Conservation (phyloP, 2,797 vertebrate species). For the Distichodus sexfasciatus region DNA sequence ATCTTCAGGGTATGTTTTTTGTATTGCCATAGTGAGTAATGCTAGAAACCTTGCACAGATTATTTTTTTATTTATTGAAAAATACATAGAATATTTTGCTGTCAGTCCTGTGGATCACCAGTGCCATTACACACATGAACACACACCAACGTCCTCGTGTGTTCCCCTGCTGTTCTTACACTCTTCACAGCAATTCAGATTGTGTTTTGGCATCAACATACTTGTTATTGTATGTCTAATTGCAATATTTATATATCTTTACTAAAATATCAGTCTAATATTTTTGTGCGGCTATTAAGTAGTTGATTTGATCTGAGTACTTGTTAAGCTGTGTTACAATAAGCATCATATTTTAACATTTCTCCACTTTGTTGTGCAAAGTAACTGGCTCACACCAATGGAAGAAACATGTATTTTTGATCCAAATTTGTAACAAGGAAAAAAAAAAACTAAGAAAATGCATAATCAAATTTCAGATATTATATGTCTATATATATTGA, state of each 20-base stretch:
- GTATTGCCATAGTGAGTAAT: conserved; percentile 88
- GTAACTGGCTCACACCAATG: not conserved
- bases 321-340: conserved; percentile 7
- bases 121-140: conserved; percentile 75
- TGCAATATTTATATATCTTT: not conserved
- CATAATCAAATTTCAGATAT: too few relatives aligned
- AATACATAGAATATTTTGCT: conserved; percentile 45
- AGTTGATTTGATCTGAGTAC: not conserved
- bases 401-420: not conserved
- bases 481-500: too few relatives aligned
- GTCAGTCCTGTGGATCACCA: conserved; percentile 62
- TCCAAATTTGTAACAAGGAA: conserved; percentile 8
- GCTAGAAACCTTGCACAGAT: conserved; percentile 85
- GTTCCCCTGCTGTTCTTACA: conserved; percentile 43
- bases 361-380: not conserved
- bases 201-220: not conserved
- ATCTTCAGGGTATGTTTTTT: conserved; percentile 88
- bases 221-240: not conserved
- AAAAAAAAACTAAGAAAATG: not conserved
- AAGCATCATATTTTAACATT: not conserved
- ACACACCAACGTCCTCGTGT: conserved; percentile 61
- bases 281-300: not conserved
- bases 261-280: not conserved
- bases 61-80: conserved; percentile 83
- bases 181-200: not conserved